phyloP scores from a whole-genome alignment of 2,797 vertebrate species.

The Harpagifer antarcticus region DNA sequence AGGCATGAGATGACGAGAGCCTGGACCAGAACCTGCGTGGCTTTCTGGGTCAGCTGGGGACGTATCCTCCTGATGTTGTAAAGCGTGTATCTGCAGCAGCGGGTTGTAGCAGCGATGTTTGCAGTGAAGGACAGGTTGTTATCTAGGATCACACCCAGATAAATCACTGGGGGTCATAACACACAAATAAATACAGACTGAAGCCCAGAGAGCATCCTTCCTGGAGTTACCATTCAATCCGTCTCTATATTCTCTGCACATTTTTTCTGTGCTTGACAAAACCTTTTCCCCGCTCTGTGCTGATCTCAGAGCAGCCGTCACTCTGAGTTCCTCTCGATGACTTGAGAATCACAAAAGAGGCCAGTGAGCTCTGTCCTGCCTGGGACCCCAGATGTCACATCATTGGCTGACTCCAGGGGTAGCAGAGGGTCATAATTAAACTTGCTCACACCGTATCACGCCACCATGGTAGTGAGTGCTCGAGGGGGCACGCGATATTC shows the following conservation, averaged over 20 bases:
- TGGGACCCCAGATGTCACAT: constrained; percentile 43
- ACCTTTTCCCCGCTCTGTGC: background rate
- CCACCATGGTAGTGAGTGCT: background rate
- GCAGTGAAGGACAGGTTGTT: too few relatives aligned
- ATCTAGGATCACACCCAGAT: too few relatives aligned
- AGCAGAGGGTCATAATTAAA: constrained; percentile 43
- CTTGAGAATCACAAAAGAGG: constrained; percentile 70
- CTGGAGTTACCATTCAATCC: constrained; percentile 29
- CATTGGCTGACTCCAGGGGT: constrained; percentile 18
- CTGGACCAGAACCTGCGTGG: too few relatives aligned
- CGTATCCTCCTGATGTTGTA: too few relatives aligned
- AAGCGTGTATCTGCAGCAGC: too few relatives aligned
- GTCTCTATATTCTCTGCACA: constrained; percentile 7
- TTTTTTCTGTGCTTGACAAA: constrained; percentile 31
- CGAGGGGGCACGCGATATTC: constrained; percentile 1
- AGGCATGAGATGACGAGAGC: too few relatives aligned
- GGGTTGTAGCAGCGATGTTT: too few relatives aligned
- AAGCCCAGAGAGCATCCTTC: constrained; percentile 16
- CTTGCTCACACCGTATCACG: constrained; percentile 5
- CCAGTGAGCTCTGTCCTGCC: constrained; percentile 36
- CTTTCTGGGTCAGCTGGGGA: too few relatives aligned
- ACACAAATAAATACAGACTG: constrained; percentile 11
- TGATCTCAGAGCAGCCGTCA: constrained; percentile 49
- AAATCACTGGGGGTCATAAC: constrained; percentile 4
- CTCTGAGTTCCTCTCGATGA: constrained; percentile 63